Conservation (phyloP, 2,888 invertebrate genomes). For the Dasysyrphus albostriatus region DNA sequence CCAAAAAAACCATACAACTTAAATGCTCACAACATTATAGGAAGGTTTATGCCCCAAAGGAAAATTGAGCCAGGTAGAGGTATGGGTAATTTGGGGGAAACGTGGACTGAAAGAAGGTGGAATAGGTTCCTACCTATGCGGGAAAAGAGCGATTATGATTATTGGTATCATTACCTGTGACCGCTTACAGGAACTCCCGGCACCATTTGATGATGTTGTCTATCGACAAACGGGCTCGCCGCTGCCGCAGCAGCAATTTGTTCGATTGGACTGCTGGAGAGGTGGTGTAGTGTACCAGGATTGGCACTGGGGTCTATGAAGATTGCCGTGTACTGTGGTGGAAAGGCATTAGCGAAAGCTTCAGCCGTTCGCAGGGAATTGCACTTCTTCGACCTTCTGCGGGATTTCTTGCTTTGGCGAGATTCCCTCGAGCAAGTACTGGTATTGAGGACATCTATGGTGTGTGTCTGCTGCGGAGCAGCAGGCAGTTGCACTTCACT, state of each 20-base stretch:
- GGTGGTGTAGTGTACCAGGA: constrained; percentile 44
- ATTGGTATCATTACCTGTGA: constrained; percentile 75
- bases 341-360: constrained; percentile 78
- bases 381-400: constrained; percentile 80
- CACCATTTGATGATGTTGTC: constrained; percentile 66
- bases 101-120: constrained; percentile 3
- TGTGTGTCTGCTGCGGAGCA: constrained; percentile 57
- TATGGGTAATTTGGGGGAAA: constrained; percentile 6
- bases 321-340: constrained; percentile 82
- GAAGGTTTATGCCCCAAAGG: constrained; percentile 42
- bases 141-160: constrained; percentile 61
- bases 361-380: constrained; percentile 75
- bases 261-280: constrained; percentile 61
- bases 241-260: constrained; percentile 71
- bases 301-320: constrained; percentile 79
- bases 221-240: constrained; percentile 67
- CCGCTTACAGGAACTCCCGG: constrained; percentile 63
- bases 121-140: background rate
- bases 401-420: constrained; percentile 80
- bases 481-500: constrained; percentile 79
- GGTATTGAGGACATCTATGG: constrained; percentile 77
- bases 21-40: constrained; percentile 59
- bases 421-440: constrained; percentile 80
- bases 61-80: constrained; percentile 23
- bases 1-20: constrained; percentile 56